These are phyloP conservation scores for Chrysogorgia sp. DNA, from an alignment of 92 coral and sea anemone genomes.

Conservation along the genomic window DNA sequence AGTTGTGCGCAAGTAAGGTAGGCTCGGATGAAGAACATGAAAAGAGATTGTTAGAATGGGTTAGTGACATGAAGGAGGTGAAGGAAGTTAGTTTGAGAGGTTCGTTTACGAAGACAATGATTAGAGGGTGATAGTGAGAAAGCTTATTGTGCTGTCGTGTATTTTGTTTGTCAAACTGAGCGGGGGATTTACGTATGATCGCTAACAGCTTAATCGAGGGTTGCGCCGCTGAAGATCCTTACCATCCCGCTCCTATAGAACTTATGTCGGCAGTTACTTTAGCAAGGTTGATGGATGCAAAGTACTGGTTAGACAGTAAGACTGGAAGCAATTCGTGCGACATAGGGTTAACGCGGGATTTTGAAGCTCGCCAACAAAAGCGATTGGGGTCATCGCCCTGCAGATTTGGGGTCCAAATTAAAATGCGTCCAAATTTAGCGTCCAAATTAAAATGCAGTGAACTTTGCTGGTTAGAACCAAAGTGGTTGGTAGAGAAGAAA, in stretches of 20 bases:
- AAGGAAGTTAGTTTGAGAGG: conserved; percentile 23
- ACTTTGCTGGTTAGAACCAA: conserved; percentile 1
- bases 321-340: too few relatives aligned
- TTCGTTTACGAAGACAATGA: conserved; percentile 25
- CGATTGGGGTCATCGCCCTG: neutral
- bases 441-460: too few relatives aligned
- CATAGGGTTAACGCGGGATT: too few relatives aligned
- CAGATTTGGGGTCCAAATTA: conserved; percentile 1
- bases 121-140: neutral
- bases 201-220: too few relatives aligned
- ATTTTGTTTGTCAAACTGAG: neutral
- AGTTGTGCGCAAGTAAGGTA: conserved; percentile 32
- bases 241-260: too few relatives aligned
- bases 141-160: too few relatives aligned
- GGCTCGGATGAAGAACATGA: conserved; percentile 54
- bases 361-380: neutral
- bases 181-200: too few relatives aligned
- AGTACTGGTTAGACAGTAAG: too few relatives aligned
- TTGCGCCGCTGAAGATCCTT: too few relatives aligned
- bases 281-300: too few relatives aligned
- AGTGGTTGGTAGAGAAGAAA: neutral
- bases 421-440: too few relatives aligned
- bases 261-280: too few relatives aligned
- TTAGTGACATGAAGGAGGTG: conserved; percentile 27
- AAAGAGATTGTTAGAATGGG: conserved; percentile 44